A percentile compares a stretch with the other conserved stretches of the same genome.
Conservation (phyloP, 2,113 vertebrate genomes). For the Xyrauchen texanus region DNA sequence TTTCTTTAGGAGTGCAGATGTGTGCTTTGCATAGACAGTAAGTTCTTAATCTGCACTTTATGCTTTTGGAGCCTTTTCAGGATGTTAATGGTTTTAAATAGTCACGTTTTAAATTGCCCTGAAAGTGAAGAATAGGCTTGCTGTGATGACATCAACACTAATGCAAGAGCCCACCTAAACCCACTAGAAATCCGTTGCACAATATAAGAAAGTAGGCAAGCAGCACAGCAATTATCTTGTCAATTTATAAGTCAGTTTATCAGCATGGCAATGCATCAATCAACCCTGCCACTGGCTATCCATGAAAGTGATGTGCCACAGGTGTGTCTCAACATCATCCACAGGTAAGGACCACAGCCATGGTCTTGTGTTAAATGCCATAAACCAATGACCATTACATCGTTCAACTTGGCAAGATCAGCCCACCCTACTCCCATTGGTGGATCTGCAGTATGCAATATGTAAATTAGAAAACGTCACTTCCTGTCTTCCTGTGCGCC, state of each 20-base stretch:
- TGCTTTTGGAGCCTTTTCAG: no score
- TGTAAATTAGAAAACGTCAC: conserved; percentile 58
- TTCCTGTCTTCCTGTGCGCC: conserved; percentile 64
- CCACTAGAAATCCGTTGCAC: neutral
- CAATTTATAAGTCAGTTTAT: neutral
- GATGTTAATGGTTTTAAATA: no score
- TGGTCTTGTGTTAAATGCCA: neutral
- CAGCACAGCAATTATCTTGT: neutral
- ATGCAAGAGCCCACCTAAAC: neutral
- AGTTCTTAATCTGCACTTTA: no score
- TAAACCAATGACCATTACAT: conserved; percentile 37
- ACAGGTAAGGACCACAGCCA: conserved; percentile 1
- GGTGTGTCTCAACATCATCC: conserved; percentile 23
- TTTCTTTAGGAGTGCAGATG: no score
- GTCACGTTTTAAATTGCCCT: neutral
- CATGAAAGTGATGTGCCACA: conserved; percentile 1
- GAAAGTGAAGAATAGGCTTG: neutral
- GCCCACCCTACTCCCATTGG: conserved; percentile 78
- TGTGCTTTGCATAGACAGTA: no score
- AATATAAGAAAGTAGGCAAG: neutral
- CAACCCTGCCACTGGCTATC: neutral
- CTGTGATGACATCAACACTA: neutral
- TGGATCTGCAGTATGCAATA: conserved; percentile 67
- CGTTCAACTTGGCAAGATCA: conserved; percentile 53
- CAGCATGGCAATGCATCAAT: neutral